phyloP scores from a whole-genome alignment of 2,797 vertebrate species.

The Tarsius wallacei region DNA sequence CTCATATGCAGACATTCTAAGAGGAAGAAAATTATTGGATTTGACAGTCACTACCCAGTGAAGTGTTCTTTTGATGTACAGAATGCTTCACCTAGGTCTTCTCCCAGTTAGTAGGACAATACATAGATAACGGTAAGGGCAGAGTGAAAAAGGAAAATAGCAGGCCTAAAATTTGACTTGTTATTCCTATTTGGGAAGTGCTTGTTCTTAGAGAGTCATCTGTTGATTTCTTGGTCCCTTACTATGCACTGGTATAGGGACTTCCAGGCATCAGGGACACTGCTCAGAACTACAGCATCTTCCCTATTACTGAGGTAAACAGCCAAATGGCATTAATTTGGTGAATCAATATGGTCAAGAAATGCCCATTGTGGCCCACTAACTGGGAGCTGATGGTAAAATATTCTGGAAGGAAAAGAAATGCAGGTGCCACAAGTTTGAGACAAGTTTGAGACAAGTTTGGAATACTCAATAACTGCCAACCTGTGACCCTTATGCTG shows the following conservation, averaged over 20 bases:
- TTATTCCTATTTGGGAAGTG: not conserved
- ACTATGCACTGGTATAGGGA: not conserved
- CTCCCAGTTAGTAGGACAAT: not conserved
- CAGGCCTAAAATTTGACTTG: not conserved
- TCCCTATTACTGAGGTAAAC: not conserved
- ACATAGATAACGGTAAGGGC: not conserved
- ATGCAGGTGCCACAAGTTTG: not conserved
- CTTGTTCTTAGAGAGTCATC: not conserved
- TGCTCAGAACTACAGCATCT: not conserved
- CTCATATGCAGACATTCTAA: not conserved
- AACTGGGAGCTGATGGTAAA: not conserved
- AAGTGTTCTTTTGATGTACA: not conserved
- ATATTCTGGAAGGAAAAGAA: not conserved
- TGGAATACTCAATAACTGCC: not conserved
- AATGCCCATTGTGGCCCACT: not conserved
- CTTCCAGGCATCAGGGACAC: not conserved
- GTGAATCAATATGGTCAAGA: not conserved
- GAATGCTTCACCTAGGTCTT: not conserved
- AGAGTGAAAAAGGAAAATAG: not conserved
- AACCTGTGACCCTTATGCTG: not conserved
- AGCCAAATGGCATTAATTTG: not conserved
- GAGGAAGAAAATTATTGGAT: not conserved
- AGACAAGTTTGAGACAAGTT: not conserved
- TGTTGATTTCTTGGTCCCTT: not conserved
- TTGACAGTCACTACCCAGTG: not conserved